phyloP scores from a whole-genome alignment of 2,888 invertebrate species.

The Acleris holmiana region DNA sequence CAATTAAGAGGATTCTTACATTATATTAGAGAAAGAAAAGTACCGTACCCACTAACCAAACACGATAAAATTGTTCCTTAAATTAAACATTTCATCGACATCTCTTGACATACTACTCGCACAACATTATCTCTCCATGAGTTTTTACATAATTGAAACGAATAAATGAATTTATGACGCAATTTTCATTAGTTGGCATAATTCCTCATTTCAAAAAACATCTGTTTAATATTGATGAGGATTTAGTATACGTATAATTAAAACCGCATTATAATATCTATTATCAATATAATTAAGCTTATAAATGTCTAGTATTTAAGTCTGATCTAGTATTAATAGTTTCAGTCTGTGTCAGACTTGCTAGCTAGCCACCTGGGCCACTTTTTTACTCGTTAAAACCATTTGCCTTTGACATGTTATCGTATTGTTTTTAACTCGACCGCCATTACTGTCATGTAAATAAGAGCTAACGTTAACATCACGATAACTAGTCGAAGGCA shows the following conservation, averaged over 20 bases:
- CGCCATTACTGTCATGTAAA: too few species aligned
- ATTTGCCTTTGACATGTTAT: too few species aligned
- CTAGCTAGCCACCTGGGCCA: too few species aligned
- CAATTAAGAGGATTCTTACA: too few species aligned
- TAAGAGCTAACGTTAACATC: too few species aligned
- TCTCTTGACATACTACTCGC: background rate
- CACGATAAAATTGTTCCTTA: background rate
- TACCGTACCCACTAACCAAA: background rate
- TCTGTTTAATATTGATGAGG: constrained; percentile 31
- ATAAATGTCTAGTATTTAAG: background rate
- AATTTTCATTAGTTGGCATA: constrained; percentile 38
- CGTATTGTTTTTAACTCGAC: too few species aligned
- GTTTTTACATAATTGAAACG: constrained; percentile 31
- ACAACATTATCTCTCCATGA: constrained; percentile 19
- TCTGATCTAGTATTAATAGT: too few species aligned
- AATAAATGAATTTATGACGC: constrained; percentile 33
- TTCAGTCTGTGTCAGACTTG: too few species aligned
- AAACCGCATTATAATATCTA: constrained; percentile 3
- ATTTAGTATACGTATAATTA: constrained; percentile 19
- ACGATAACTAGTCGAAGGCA: too few species aligned
- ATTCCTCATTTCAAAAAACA: constrained; percentile 24
- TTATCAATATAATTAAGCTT: background rate
- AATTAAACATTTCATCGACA: constrained; percentile 14
- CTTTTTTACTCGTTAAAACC: too few species aligned
- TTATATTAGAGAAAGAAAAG: too few species aligned